Conservation (phyloP, 2,797 vertebrate species). For the Diplodus puntazzo region DNA sequence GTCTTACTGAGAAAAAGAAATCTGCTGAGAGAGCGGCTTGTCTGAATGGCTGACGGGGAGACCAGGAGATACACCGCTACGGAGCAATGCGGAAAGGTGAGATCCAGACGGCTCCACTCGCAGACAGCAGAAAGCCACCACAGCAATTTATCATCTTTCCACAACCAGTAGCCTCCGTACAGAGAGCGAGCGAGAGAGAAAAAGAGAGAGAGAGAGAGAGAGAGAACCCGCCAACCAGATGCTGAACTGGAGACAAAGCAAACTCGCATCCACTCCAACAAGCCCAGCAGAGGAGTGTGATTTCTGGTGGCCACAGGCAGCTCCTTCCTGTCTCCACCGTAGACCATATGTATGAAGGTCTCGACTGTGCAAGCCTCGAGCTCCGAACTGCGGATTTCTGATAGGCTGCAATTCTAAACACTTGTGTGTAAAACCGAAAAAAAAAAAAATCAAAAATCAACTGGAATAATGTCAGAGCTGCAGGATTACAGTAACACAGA, state of each 20-base stretch:
- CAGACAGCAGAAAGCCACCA: slow-evolving; percentile 61
- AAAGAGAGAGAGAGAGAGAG: slow-evolving; percentile 31
- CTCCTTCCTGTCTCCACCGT: slow-evolving; percentile 60
- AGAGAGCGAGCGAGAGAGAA: slow-evolving; percentile 41
- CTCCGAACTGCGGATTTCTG: slow-evolving; percentile 24
- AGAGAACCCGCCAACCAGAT: slow-evolving; percentile 30
- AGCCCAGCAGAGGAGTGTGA: slow-evolving; percentile 43
- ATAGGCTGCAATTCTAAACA: slow-evolving; percentile 10
- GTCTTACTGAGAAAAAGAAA: slow-evolving; percentile 49
- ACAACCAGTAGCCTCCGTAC: slow-evolving; percentile 50
- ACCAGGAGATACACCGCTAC: slow-evolving; percentile 53
- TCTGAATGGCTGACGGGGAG: slow-evolving; percentile 61
- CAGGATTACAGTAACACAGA: slow-evolving; percentile 2
- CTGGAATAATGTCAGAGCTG: slow-evolving; percentile 4
- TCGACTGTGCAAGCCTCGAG: slow-evolving; percentile 39
- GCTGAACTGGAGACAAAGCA: slow-evolving; percentile 63
- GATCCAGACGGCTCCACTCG: slow-evolving; percentile 55
- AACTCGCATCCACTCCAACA: slow-evolving; percentile 52
- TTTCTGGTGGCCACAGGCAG: slow-evolving; percentile 61
- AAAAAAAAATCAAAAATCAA: neutral
- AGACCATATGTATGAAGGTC: slow-evolving; percentile 16
- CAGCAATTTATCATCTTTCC: slow-evolving; percentile 73
- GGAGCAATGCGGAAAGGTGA: slow-evolving; percentile 60
- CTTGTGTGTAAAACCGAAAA: slow-evolving; percentile 19
- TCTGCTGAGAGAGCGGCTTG: slow-evolving; percentile 51